Conservation (phyloP, 2,797 vertebrate species). For the Esox lucius region DNA sequence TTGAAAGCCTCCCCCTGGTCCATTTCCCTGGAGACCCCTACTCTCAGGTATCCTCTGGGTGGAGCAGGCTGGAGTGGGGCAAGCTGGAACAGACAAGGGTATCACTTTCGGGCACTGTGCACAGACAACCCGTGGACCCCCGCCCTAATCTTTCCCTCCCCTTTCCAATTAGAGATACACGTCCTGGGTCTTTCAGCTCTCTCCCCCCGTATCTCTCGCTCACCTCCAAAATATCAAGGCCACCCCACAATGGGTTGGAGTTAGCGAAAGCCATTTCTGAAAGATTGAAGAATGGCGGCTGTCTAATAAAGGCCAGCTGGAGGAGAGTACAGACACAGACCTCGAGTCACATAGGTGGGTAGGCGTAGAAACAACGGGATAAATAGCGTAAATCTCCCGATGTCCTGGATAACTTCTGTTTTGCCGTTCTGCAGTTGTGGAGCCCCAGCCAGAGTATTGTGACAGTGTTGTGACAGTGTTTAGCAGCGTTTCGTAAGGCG, state of each 20-base stretch:
- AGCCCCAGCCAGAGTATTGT: background rate
- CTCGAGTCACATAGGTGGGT: conserved; percentile 25
- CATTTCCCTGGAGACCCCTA: conserved; percentile 81
- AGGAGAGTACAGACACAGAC: background rate
- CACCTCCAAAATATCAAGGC: background rate
- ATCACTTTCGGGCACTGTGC: conserved; percentile 77
- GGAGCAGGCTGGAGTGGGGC: conserved; percentile 80
- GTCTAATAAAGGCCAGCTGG: background rate
- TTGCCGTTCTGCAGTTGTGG: background rate
- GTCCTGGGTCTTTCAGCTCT: conserved; percentile 61
- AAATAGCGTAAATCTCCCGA: conserved; percentile 12
- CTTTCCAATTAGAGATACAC: conserved; percentile 67
- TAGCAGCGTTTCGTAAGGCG: conserved; percentile 9
- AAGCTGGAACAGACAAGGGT: conserved; percentile 83
- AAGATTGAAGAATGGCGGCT: too few species aligned
- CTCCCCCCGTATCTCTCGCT: background rate
- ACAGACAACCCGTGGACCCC: conserved; percentile 49
- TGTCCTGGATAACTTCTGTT: conserved; percentile 19
- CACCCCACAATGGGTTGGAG: conserved; percentile 53
- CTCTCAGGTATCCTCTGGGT: conserved; percentile 82
- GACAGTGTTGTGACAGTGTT: background rate
- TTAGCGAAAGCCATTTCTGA: conserved; percentile 9
- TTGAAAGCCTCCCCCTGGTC: conserved; percentile 80
- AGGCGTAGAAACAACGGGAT: background rate
- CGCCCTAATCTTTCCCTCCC: conserved; percentile 37